Evolutionary conservation across 2,113 vertebrate genomes (phyloP), one percentile per base, ranked within the genome.

Genomic region (Progne subis): DNA sequence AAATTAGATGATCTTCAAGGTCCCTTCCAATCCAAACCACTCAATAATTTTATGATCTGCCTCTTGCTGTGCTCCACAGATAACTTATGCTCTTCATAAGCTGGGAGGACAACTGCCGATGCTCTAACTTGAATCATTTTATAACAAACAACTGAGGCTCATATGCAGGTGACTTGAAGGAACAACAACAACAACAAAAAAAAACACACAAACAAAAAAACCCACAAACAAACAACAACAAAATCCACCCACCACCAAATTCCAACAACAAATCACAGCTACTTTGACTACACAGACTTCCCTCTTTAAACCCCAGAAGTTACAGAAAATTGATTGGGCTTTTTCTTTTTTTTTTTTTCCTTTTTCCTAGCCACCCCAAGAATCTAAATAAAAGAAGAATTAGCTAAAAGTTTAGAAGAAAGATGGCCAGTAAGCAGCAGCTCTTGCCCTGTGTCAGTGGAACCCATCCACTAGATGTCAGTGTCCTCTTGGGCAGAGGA

Each of bases 381-480:
- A 23, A 71, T 31, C 34, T 71, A 85, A 79, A 56, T 0, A 0
- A 75, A 55, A 82, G 24, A 47, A 67, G 68, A 71, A n/a, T 19
- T 14, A n/a, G 11, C 24, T 46, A 17, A 21, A 79, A 41, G 17
- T 25, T 34, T 12, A 28, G 19, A 39, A 80, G 8, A 61, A 60
- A 80, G 18, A 17, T 4, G 18, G 39, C 20, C 44, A 67, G 23
- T 24, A 49, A 61, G 39, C 11, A 71, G 64, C 29, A 60, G 37
- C 26, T 39, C 29, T 59, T 56, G 57, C 18, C 25, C 14, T 49
- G 84, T 56, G 78, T 9, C 47, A 82, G 68, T 57, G 79, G 89
- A 67, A 63, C 92, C 94, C 91, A 81, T 67, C 96, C 96, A 93
- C 96, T 97, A 97, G 96, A 70, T 97, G 96, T 95, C 96, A 95